Percentiles rank a stretch among this genome's conserved stretches.
These are phyloP conservation scores for Dinothrombium tinctorium DNA, from an alignment of 1,140 invertebrate genomes.

Conservation along the genomic window DNA sequence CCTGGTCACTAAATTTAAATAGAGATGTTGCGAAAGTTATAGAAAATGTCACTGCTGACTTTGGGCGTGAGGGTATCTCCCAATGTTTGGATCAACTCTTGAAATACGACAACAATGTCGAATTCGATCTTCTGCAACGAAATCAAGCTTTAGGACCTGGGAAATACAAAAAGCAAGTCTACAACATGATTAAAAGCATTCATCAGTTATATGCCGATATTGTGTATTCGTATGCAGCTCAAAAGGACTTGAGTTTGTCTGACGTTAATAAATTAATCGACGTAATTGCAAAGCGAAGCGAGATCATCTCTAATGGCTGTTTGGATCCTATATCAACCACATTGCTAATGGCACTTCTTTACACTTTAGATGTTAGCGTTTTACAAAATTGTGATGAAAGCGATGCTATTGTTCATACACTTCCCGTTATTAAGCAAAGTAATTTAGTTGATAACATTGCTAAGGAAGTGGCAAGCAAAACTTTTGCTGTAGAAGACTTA, in stretches of 20 bases:
- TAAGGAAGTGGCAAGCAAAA: constrained; percentile 24
- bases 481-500: constrained; percentile 30
- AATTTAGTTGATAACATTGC: constrained; percentile 33
- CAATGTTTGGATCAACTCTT: constrained; percentile 21
- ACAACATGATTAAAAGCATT: constrained; percentile 49
- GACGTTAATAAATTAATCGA: constrained; percentile 26
- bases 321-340: constrained; percentile 50
- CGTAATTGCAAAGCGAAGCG: constrained; percentile 22
- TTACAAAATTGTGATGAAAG: constrained; percentile 38
- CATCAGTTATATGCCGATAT: constrained; percentile 54
- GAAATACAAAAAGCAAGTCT: constrained; percentile 48
- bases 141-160: constrained; percentile 66
- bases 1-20: constrained; percentile 36
- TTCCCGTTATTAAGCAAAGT: constrained; percentile 43
- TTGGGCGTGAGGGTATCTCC: constrained; percentile 34
- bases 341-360: constrained; percentile 54
- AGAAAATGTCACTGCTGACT: constrained; percentile 36
- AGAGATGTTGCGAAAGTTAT: constrained; percentile 33
- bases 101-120: constrained; percentile 32
- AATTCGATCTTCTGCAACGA: constrained; percentile 48
- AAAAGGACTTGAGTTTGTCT: constrained; percentile 38
- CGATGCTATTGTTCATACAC: constrained; percentile 33
- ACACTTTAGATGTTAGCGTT: constrained; percentile 50
- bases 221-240: constrained; percentile 61
- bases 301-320: constrained; percentile 21